Evolutionary conservation across 2,113 vertebrate genomes (phyloP).

Genomic region (Galbula dea): DNA sequence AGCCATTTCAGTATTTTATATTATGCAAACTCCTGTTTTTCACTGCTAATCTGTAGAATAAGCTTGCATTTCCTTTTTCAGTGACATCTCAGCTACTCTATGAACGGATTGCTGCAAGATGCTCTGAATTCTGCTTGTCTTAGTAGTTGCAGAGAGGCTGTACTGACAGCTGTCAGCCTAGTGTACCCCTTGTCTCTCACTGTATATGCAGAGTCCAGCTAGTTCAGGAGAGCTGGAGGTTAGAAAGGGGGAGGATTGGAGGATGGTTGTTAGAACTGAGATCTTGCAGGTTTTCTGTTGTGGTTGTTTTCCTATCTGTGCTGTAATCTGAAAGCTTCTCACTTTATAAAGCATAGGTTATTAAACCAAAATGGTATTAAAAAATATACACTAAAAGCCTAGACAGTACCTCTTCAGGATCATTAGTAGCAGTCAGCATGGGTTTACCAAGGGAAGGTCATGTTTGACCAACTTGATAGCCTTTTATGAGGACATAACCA

Average conservation of each 20-base stretch:
- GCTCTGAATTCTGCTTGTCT: neutral
- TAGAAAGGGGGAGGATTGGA: neutral
- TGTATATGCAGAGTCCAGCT: neutral
- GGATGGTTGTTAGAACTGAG: neutral
- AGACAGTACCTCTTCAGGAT: neutral
- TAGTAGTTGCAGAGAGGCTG: neutral
- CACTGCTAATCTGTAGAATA: neutral
- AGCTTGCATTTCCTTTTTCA: neutral
- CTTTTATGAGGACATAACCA: no score
- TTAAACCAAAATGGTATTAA: neutral
- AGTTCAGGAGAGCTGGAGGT: neutral
- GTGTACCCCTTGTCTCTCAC: fast-evolving
- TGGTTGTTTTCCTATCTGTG: neutral
- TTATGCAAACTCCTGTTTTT: neutral
- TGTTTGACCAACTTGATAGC: no score
- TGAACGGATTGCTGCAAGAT: fast-evolving
- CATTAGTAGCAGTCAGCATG: no score
- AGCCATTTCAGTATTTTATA: neutral
- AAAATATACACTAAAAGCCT: neutral
- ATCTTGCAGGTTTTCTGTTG: neutral
- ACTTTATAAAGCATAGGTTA: neutral
- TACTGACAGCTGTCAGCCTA: fast-evolving
- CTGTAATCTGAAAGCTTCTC: neutral
- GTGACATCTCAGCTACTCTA: neutral
- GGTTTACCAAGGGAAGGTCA: no score